Base-by-base conservation (phyloP, 2,113 vertebrate genomes). In the Eulemur macaco region DNA sequence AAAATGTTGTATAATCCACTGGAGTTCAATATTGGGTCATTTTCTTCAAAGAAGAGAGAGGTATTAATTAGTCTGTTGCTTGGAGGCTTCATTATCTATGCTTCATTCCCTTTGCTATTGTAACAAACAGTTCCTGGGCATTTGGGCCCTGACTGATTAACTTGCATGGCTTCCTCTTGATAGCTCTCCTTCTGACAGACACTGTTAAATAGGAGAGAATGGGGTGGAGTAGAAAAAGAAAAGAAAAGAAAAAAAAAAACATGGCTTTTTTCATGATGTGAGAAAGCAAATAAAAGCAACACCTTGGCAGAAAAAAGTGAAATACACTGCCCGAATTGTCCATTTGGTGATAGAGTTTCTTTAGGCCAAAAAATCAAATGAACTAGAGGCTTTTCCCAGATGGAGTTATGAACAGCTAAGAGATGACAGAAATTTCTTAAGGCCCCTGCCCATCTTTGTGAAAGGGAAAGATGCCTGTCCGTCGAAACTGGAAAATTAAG, bases 61-160 rank as follows among this genome's bases (percentile, higher is more conserved):
- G 84, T 97, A 98, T 95, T 97, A 97, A 98, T 98, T 97, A 97
- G 93, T 95, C 89, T 93, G 93, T 91, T 92, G 93, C 94, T 96
- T 21, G 27, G 94, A 96, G 98, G 94, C 96, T 87, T 97, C 94
- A 89, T 98, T 97, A 96, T 96, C 47, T 82, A 92, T 94, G 97
- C 93, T 96, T 69, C 94, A 64, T 94, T 93, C 97, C 83, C 83
- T 96, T 87, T 96, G 91, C 97, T 93, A 63, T 94, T 96, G 94
- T 96, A 91, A 91, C 95, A 96, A 95, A 96, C 73, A 89, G 82
- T 91, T 86, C 88, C 91, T 89, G 81, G 86, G 80, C 34, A 1
- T 91, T 87, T 8, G 45, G 88, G 96, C 63, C 64, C 94, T 96
- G 95, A 54, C 92, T 95, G 96, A 96, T 96, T 86, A 96, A 91